Conservation (phyloP, 2,113 vertebrate genomes). For the Engystomops pustulosus region DNA sequence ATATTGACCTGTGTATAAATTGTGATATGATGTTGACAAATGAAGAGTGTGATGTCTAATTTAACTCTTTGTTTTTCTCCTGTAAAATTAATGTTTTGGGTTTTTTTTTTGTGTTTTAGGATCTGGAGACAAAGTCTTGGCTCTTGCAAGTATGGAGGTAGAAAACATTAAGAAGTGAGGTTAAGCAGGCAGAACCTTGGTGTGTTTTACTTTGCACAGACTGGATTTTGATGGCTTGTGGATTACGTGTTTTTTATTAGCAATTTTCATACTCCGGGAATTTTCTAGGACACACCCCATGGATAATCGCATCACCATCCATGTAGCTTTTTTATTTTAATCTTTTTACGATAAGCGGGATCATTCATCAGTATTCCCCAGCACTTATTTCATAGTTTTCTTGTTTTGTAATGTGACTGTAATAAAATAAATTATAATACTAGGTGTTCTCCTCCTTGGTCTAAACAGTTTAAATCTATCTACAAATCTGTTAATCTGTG, state of each 20-base stretch:
- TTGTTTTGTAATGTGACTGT: slow-evolving; percentile 26
- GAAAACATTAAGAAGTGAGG: slow-evolving; percentile 83
- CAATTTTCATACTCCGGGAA: background rate
- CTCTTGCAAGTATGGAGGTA: slow-evolving; percentile 92
- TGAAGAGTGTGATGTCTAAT: too few relatives aligned
- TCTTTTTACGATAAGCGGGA: background rate
- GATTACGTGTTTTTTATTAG: background rate
- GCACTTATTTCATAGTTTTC: background rate
- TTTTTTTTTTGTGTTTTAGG: slow-evolving; percentile 70
- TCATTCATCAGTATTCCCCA: background rate
- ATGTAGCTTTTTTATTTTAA: slow-evolving; percentile 23
- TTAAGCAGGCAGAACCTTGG: background rate
- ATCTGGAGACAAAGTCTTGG: slow-evolving; percentile 95
- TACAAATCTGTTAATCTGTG: background rate
- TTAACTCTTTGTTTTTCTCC: background rate
- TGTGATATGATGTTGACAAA: too few relatives aligned
- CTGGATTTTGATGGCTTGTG: background rate
- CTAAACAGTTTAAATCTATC: background rate
- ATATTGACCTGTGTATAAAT: too few relatives aligned
- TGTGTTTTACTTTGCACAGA: background rate
- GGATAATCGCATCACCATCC: background rate
- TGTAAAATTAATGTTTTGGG: too few relatives aligned
- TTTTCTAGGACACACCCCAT: background rate
- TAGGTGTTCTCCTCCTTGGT: background rate
- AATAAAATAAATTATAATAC: background rate